Evolutionary conservation across 2,113 vertebrate genomes (phyloP), one percentile per base, ranked within the genome.

Genomic region (Myxocyprinus asiaticus): DNA sequence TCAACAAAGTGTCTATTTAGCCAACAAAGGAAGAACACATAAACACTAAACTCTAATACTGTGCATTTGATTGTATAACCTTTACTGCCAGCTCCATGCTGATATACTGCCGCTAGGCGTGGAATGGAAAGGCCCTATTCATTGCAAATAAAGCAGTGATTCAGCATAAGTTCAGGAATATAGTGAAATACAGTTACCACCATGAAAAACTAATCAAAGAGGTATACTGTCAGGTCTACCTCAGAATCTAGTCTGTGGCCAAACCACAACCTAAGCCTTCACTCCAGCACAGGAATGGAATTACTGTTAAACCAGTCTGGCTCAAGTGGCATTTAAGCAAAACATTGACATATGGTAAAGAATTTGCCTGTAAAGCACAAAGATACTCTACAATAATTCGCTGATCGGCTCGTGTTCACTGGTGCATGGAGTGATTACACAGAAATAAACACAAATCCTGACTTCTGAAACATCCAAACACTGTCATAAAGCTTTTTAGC

Each of bases 61-160:
- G 65, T 80, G 67, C 22, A 66, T 42, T 11, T 53, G 62, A 62
- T 68, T 69, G 43, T 70, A 61, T 48, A 67, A 72, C 14, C n/a
- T 67, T 80, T 72, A 67, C 63, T 42, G 74, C 47, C 48, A 68
- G 67, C 17, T 64, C 55, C 43, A 68, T 59, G 14, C 33, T 73
- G 82, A 81, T 59, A 11, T 75, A 68, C 68, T 64, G 62, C 56
- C 7, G 4, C 48, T 22, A 51, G 9, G 33, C 15, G 3, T 64
- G 65, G 65, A 64, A 58, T 50, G 48, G 47, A 83, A 78, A 63
- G 58, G 22, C 72, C 8, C 65, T 48, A 84, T 84, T 84, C 69
- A 81, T 78, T 65, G 12, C 9, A 64, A 48, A 84, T 65, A 69
- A 78, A 73, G 66, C 66, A 72, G 67, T n/a, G 74, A 77, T 80